These are phyloP conservation scores for Dasysyrphus tricinctus DNA, from an alignment of 2,888 invertebrate genomes.

Conservation along the genomic window DNA sequence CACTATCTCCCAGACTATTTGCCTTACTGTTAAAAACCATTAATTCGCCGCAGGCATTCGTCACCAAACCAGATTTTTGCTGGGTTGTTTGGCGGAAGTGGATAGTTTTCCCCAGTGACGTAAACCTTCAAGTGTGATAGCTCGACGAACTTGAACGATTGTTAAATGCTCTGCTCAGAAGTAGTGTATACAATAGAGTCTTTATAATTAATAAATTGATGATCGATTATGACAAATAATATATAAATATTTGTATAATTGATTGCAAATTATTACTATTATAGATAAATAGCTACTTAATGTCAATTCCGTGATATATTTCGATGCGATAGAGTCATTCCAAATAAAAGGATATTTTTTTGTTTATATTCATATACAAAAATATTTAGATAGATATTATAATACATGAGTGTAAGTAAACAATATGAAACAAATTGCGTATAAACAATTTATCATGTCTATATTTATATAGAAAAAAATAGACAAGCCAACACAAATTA, in stretches of 20 bases:
- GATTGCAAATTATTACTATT: constrained; percentile 33
- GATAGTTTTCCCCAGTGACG: constrained; percentile 9
- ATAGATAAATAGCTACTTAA: constrained; percentile 61
- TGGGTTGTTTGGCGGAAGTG: constrained; percentile 23
- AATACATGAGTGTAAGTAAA: background rate
- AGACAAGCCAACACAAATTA: constrained; percentile 7
- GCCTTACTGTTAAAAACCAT: background rate
- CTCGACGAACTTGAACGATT: constrained; percentile 29
- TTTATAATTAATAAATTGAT: background rate
- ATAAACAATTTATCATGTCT: constrained; percentile 19
- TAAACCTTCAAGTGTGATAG: background rate
- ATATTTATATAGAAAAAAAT: background rate
- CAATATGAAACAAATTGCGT: constrained; percentile 7
- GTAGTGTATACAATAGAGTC: background rate
- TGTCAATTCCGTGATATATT: constrained; percentile 45
- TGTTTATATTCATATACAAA: background rate
- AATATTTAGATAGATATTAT: background rate
- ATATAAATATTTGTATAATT: constrained; percentile 40
- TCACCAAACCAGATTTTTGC: too few species aligned
- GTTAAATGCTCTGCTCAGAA: constrained; percentile 9
- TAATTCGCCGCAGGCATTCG: background rate
- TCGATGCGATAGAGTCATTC: constrained; percentile 19
- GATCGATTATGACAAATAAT: constrained; percentile 32
- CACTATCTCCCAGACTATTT: background rate
- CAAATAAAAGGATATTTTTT: background rate